phyloP scores from a whole-genome alignment of 2,888 invertebrate species.

The Pristionchus mayeri region DNA sequence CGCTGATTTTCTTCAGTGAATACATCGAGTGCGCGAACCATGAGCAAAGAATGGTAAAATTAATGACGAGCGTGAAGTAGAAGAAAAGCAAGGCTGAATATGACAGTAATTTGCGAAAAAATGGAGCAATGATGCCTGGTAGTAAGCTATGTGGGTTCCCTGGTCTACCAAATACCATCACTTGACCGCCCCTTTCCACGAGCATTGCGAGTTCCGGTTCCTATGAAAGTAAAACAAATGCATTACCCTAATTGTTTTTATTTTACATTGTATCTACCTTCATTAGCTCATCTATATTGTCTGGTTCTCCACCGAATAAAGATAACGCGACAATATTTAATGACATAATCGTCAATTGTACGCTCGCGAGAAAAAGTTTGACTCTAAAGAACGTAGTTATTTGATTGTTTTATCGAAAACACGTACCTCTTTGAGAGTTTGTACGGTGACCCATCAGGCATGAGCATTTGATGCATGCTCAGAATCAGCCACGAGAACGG shows the following conservation, averaged over 20 bases:
- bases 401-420: neutral
- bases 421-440: neutral
- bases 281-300: neutral
- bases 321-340: neutral
- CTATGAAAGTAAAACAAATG: neutral
- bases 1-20: neutral
- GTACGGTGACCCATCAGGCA: neutral
- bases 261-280: neutral
- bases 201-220: neutral
- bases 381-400: neutral
- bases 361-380: neutral
- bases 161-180: neutral
- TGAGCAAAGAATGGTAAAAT: neutral
- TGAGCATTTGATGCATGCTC: conserved; percentile 20
- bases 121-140: neutral
- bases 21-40: neutral
- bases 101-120: neutral
- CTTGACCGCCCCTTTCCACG: neutral
- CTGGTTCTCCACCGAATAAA: neutral
- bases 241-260: neutral
- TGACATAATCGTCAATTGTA: neutral
- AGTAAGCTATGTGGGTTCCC: neutral
- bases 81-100: neutral
- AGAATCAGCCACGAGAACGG: neutral
- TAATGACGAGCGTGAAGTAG: neutral